These are phyloP conservation scores for Goniozus legneri DNA, from an alignment of 1,140 invertebrate species.

Conservation along the genomic window DNA sequence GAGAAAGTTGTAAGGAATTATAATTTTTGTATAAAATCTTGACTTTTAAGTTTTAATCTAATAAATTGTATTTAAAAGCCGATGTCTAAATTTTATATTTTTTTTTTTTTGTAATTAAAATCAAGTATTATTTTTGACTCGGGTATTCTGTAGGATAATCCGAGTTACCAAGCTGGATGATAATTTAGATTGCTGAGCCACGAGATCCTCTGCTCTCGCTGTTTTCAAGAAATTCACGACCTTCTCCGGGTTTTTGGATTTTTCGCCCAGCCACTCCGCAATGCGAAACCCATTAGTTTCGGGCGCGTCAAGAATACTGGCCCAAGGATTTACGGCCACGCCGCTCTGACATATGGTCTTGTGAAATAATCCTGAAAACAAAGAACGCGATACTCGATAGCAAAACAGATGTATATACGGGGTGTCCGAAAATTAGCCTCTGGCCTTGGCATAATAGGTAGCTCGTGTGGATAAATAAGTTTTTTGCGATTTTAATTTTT, in stretches of 20 bases:
- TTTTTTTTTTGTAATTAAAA: too few relatives aligned
- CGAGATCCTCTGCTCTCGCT: slow-evolving; percentile 24
- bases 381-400: too few relatives aligned
- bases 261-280: slow-evolving; percentile 44
- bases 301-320: slow-evolving; percentile 17
- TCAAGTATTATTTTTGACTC: too few relatives aligned
- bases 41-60: too few relatives aligned
- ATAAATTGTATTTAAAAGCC: too few relatives aligned
- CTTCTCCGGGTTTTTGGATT: slow-evolving; percentile 43
- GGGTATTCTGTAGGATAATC: too few relatives aligned
- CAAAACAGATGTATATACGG: too few relatives aligned
- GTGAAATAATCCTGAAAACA: slow-evolving; percentile 58
- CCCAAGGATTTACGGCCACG: slow-evolving; percentile 48
- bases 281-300: slow-evolving; percentile 42
- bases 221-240: slow-evolving; percentile 50
- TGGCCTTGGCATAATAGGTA: too few relatives aligned
- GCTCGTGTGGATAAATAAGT: too few relatives aligned
- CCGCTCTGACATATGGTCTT: slow-evolving; percentile 62
- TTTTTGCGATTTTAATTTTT: too few relatives aligned
- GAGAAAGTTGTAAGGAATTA: background rate
- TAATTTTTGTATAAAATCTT: background rate
- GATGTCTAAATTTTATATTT: too few relatives aligned
- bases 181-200: background rate
- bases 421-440: too few relatives aligned
- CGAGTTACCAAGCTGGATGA: background rate